Conservation (phyloP, 2,797 vertebrate genomes). For the Micromesistius poutassou region DNA sequence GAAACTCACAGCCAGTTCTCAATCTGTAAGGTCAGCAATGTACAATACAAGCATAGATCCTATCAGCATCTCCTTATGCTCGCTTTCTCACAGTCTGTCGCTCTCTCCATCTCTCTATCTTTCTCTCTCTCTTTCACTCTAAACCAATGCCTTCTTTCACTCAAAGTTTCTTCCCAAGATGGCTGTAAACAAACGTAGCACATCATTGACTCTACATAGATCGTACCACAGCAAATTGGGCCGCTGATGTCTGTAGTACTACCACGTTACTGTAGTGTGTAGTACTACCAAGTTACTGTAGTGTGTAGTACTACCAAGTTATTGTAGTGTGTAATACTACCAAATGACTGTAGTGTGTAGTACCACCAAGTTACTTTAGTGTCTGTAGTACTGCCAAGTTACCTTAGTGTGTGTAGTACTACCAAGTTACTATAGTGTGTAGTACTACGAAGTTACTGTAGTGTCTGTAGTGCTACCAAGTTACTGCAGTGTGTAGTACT, state of each 20-base stretch:
- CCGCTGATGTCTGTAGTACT: background rate
- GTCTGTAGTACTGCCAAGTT: too few species aligned
- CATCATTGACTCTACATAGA: background rate
- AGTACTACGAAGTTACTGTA: too few species aligned
- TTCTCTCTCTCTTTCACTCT: background rate
- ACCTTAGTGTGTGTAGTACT: too few species aligned
- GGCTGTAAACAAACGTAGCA: background rate
- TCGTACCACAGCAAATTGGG: background rate
- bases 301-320: too few species aligned
- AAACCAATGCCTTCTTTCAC: background rate
- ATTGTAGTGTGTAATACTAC: too few species aligned
- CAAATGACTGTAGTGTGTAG: too few species aligned
- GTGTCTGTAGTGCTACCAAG: too few species aligned
- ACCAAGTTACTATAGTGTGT: too few species aligned
- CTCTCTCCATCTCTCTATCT: background rate
- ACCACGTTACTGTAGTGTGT: background rate
- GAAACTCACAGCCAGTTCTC: background rate
- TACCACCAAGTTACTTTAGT: too few species aligned
- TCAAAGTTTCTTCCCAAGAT: background rate
- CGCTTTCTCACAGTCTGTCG: background rate
- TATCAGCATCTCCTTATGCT: slow-evolving; percentile 1
- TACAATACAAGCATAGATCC: slow-evolving; percentile 6
- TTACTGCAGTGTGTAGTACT: too few species aligned
- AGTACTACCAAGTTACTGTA: background rate
- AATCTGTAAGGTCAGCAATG: background rate